phyloP scores from a whole-genome alignment of 2,797 vertebrate species.

The Pyrrhura leucotis region DNA sequence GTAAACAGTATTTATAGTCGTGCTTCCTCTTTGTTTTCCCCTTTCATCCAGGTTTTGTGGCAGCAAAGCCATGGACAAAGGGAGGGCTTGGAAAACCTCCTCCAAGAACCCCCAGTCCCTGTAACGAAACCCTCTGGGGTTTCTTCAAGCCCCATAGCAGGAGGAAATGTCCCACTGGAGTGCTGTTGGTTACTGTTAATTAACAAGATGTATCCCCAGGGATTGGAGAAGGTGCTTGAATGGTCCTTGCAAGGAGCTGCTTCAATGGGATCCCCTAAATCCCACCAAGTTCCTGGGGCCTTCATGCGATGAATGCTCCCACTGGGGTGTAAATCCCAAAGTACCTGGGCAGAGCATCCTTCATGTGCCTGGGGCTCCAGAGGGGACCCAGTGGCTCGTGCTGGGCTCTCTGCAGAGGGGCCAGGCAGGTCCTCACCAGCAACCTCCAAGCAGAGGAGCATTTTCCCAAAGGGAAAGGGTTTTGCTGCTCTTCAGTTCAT shows the following conservation, averaged over 20 bases:
- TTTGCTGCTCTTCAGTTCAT: neutral
- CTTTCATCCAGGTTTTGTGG: neutral
- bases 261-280: neutral
- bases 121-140: neutral
- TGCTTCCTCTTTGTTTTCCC: neutral
- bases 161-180: neutral
- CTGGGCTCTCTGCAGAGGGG: neutral
- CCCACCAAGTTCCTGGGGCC: neutral
- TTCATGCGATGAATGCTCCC: neutral
- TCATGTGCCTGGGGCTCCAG: neutral
- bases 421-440: neutral
- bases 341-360: neutral
- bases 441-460: neutral
- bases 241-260: accelerated
- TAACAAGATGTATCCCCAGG: neutral
- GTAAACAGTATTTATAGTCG: neutral
- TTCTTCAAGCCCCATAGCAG: neutral
- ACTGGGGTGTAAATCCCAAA: neutral
- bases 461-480: neutral
- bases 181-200: accelerated
- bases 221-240: neutral
- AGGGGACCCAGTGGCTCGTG: accelerated
- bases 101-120: neutral
- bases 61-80: neutral
- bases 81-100: neutral